Evolutionary conservation across 1,140 invertebrate genomes (phyloP), one percentile per base, ranked within the genome.

Genomic region (Pogonomyrmex barbatus): DNA sequence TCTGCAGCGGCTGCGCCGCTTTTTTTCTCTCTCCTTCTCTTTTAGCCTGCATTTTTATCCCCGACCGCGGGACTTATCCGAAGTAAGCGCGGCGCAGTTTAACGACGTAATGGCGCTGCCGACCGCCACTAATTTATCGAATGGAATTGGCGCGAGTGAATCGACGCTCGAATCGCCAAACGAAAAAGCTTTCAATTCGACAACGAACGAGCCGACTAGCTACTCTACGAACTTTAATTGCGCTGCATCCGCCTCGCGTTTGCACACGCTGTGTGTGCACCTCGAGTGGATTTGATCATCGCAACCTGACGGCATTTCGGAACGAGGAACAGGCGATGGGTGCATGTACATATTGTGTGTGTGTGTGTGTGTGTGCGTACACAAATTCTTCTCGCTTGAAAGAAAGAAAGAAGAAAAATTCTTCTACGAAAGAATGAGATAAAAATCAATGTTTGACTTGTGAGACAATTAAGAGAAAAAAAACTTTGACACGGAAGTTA

Each of bases 91-190:
- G 39, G 83, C 67, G n/a, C 9, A 71, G 70, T 47, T 75, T 89
- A 86, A 77, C 77, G 24, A 87, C 65, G 36, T 83, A 89, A 88
- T 87, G 81, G 68, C 33, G 45, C 76, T 60, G 60, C 42, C 54
- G 42, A 36, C 70, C 58, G 54, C 68, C 30, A 47, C 78, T 87
- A 87, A 89, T 89, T 90, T 87, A 89, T 87, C 88, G 73, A 73
- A 87, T 79, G 75, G 54, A 65, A 84, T 50, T 83, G 65, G 78
- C 10, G 12, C 36, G 70, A 71, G 68, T 50, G 65, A 89, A 58
- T 89, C 88, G 56, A 9, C 14, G 62, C 52, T 33, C 50, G 10
- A 62, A 82, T 73, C 50, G 39, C 76, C 47, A 24, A 87, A 79
- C 82, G 82, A 83, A 83, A 83, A 83, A 83, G 82, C 71, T 85